Evolutionary conservation across 2,888 invertebrate genomes (phyloP), one percentile per base, ranked within the genome.

Genomic region (Tetragonisca angustula): DNA sequence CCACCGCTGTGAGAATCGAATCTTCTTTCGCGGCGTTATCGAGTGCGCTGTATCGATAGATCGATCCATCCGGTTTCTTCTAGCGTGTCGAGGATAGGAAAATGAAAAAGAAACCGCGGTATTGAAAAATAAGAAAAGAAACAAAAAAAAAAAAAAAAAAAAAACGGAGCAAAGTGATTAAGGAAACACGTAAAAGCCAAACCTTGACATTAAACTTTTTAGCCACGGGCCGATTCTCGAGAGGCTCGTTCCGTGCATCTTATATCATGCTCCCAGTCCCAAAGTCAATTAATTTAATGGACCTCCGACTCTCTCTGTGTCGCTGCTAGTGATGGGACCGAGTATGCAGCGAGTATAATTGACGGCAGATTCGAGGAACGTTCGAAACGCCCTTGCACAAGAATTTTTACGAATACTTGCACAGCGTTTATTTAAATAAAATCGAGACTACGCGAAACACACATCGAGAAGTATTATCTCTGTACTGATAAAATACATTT

Each of bases 211-310:
- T 69, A 70, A 43, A 69, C 54, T 52, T 73, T 67, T 64, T 36
- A 81, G 27, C 50, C 43, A 36, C 61, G 52, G 4, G 21, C 21
- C 24, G 19, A 67, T 65, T 36, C 70, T 36, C 78, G 6, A 1
- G 65, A 64, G 62, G 17, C 54, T 74, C 65, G 65, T 69, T 50
- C 59, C 21, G 5, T 27, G 54, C 76, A 62, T 79, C 70, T 36
- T 64, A 15, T 43, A 27, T 61, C 76, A 76, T 73, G 84, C 76
- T 69, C 64, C 79, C 70, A 74, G 84, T 87, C 86, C 81, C 85
- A 83, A 87, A 89, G 88, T 85, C 91, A 89, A 89, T 91, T 91
- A 89, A 89, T 87, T 71, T 90, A 89, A 91, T 90, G 86, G 87
- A 87, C 27, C 32, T 78, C 81, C 79, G 78, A 73, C 85, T 59